Evolutionary conservation across 2,113 vertebrate genomes (phyloP).

Genomic region (Abramis brama): DNA sequence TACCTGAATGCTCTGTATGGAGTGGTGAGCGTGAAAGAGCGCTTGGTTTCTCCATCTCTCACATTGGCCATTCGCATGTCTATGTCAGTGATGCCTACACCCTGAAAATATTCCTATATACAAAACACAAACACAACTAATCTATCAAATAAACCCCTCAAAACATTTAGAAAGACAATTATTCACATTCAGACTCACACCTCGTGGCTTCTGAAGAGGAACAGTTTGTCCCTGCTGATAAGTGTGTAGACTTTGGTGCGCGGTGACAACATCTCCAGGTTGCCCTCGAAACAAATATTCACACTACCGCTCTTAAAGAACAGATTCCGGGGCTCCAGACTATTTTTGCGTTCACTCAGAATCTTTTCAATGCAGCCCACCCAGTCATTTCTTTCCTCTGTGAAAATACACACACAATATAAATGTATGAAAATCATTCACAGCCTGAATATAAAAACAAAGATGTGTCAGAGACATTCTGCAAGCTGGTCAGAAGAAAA

Average conservation of each 20-base stretch:
- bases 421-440: background rate
- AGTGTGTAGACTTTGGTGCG: constrained; percentile 78
- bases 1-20: constrained; percentile 83
- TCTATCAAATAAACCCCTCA: background rate
- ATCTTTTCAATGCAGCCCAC: constrained; percentile 32
- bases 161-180: background rate
- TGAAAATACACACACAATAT: background rate
- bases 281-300: constrained; percentile 62
- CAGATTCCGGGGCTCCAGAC: background rate
- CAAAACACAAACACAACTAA: background rate
- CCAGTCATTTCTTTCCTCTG: constrained; percentile 67
- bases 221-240: constrained; percentile 74
- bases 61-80: constrained; percentile 82
- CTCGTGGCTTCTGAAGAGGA: constrained; percentile 82
- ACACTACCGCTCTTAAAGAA: constrained; percentile 16
- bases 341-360: background rate
- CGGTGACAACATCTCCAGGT: constrained; percentile 79
- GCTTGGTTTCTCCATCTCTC: constrained; percentile 74
- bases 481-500: background rate
- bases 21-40: constrained; percentile 79
- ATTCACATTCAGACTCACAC: constrained; percentile 25
- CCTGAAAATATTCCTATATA: constrained; percentile 75
- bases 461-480: background rate
- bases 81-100: constrained; percentile 81
- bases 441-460: background rate